Percentiles rank a stretch among this genome's conserved stretches.
phyloP scores from a whole-genome alignment of 2,888 invertebrate species.

The Calameuta filiformis region DNA sequence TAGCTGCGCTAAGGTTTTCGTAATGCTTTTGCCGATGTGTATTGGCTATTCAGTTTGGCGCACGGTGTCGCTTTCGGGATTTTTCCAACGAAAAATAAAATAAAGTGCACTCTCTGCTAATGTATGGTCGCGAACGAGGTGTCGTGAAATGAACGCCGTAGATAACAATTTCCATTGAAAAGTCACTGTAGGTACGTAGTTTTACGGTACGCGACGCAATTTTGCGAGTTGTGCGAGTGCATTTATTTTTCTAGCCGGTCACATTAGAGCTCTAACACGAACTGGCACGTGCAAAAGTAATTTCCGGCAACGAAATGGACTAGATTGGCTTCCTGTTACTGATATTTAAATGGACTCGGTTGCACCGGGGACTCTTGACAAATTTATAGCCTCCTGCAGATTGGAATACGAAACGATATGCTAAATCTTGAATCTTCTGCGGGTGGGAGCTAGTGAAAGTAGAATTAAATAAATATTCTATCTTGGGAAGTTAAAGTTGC shows the following conservation, averaged over 20 bases:
- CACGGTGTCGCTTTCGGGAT: not conserved
- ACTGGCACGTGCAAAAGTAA: constrained; percentile 43
- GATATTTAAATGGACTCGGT: constrained; percentile 46
- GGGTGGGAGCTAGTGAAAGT: not conserved
- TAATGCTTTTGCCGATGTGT: not conserved
- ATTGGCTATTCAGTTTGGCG: not conserved
- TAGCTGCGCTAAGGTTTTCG: not conserved
- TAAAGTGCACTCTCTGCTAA: not conserved
- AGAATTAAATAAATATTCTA: not conserved
- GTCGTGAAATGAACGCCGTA: not conserved
- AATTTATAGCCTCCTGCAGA: constrained; percentile 33
- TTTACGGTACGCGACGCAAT: not conserved
- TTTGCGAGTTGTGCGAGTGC: constrained; percentile 18
- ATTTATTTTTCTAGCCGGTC: constrained; percentile 31
- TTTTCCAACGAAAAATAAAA: not conserved
- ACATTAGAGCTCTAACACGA: constrained; percentile 33
- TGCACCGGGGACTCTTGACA: constrained; percentile 33
- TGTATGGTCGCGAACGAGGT: not conserved
- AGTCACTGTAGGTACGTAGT: not conserved
- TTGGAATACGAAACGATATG: constrained; percentile 28
- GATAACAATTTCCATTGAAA: not conserved
- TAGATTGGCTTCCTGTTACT: constrained; percentile 49
- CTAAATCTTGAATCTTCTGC: constrained; percentile 31
- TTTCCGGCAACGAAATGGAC: constrained; percentile 47
- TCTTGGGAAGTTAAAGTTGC: not conserved